Percentiles rank a stretch among this genome's conserved stretches.
These are phyloP conservation scores for Samia ricini DNA, from an alignment of 1,140 invertebrate species.

Conservation along the genomic window DNA sequence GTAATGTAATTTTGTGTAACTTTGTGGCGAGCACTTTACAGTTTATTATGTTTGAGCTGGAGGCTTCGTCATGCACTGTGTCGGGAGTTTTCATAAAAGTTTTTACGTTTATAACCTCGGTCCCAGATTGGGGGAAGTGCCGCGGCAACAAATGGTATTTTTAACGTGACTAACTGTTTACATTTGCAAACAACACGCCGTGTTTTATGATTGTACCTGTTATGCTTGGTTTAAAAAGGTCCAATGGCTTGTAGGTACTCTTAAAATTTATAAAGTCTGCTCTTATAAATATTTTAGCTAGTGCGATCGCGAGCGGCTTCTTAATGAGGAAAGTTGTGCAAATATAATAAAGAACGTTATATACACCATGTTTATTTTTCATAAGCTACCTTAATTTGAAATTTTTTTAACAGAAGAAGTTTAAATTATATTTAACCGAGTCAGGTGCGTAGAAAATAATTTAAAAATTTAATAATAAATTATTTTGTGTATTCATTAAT, in stretches of 20 bases:
- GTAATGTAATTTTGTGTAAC: constrained; percentile 28
- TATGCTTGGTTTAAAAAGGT: constrained; percentile 21
- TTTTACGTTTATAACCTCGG: constrained; percentile 52
- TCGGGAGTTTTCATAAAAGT: constrained; percentile 52
- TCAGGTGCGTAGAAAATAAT: too few species aligned
- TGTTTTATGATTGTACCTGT: constrained; percentile 28
- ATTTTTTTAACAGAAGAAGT: too few species aligned
- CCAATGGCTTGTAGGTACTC: constrained; percentile 8
- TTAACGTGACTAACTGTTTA: constrained; percentile 42
- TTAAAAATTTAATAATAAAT: too few species aligned
- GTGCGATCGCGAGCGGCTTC: not conserved
- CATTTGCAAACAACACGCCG: constrained; percentile 29
- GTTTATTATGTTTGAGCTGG: constrained; percentile 50
- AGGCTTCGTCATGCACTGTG: constrained; percentile 30
- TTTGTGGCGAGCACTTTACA: constrained; percentile 42
- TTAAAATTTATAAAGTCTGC: constrained; percentile 21
- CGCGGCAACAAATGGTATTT: constrained; percentile 45
- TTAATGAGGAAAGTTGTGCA: not conserved
- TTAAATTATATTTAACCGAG: too few species aligned
- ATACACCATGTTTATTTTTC: not conserved
- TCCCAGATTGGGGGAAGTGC: constrained; percentile 28
- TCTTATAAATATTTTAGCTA: constrained; percentile 18
- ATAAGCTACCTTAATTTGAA: too few species aligned
- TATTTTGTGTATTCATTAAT: too few species aligned
- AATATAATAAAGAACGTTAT: not conserved